phyloP scores from a whole-genome alignment of 2,797 vertebrate genomes.

The Cynodonichthys magdalenae region DNA sequence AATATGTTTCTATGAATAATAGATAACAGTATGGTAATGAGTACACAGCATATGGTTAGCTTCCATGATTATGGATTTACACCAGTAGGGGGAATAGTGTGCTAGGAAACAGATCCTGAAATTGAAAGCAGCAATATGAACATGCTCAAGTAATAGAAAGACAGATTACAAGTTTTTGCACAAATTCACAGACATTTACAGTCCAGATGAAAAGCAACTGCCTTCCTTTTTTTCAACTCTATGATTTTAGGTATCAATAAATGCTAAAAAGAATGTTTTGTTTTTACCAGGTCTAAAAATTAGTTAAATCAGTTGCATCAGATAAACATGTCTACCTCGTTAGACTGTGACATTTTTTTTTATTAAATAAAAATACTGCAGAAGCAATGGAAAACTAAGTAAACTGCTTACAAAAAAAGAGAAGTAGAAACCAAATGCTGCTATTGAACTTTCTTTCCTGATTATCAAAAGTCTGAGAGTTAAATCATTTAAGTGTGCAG shows the following conservation, averaged over 20 bases:
- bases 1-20: constrained; percentile 78
- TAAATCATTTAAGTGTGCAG: no score
- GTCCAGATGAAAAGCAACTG: neutral
- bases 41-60: constrained; percentile 65
- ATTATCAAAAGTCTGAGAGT: no score
- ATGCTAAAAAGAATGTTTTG: neutral
- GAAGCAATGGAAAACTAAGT: no score
- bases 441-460: no score
- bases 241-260: neutral
- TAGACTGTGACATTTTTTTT: no score
- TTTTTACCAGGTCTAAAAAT: neutral
- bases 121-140: constrained; percentile 50
- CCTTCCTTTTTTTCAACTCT: neutral
- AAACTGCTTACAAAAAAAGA: no score
- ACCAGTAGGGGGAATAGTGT: constrained; percentile 86
- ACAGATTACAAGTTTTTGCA: constrained; percentile 38
- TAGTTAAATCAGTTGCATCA: neutral
- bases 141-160: constrained; percentile 34
- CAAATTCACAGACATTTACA: constrained; percentile 51
- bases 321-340: neutral
- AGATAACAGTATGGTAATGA: constrained; percentile 75
- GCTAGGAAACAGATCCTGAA: constrained; percentile 74
- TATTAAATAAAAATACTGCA: no score
- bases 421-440: no score
- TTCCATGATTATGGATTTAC: constrained; percentile 69